Evolutionary conservation across 2,113 vertebrate species (phyloP).

Genomic region (Neolamprologus kungweensis): DNA sequence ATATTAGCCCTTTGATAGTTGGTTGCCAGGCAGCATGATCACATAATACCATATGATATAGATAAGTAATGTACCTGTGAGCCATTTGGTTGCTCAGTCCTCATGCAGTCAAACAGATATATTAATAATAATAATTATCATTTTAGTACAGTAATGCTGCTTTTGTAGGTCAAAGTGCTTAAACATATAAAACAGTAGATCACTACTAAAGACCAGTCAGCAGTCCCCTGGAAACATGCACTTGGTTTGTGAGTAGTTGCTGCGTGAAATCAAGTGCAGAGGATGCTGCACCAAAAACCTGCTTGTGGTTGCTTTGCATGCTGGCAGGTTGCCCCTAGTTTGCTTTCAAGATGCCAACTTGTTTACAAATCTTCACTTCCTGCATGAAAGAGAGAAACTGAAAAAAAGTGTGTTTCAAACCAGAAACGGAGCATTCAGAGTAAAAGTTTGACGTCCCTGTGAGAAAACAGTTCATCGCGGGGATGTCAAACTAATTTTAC

Average conservation of each 20-base stretch:
- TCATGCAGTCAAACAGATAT: background rate
- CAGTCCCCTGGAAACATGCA: background rate
- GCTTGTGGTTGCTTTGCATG: background rate
- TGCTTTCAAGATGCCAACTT: background rate
- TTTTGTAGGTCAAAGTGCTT: background rate
- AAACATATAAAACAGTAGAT: background rate
- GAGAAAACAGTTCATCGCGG: background rate
- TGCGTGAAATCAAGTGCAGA: background rate
- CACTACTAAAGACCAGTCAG: background rate
- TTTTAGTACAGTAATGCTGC: rapidly evolving
- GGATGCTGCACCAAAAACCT: background rate
- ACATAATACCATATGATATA: background rate
- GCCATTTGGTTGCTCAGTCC: background rate
- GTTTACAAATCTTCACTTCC: background rate
- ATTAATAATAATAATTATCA: rapidly evolving
- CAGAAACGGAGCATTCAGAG: background rate
- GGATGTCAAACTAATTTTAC: background rate
- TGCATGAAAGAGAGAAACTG: background rate
- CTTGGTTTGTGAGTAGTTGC: background rate
- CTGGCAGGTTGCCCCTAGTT: background rate
- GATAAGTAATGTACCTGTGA: background rate
- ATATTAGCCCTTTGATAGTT: background rate
- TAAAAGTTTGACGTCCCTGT: background rate
- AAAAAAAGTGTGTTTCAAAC: background rate
- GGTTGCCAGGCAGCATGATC: rapidly evolving